Conservation (phyloP, 2,888 invertebrate species). For the Ophion ventricosus region DNA sequence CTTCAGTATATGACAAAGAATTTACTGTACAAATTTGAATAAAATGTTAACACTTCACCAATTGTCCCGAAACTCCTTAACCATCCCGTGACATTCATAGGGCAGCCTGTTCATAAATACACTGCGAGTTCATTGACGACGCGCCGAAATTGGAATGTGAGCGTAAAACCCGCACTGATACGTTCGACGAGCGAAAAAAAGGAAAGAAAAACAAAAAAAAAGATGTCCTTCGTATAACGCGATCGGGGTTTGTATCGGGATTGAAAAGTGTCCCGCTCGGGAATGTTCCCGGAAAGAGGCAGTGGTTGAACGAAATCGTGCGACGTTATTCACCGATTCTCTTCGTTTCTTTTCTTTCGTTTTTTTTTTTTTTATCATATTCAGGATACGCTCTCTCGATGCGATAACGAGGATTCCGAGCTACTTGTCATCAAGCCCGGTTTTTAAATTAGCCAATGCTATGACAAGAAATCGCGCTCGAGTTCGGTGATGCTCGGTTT, state of each 20-base stretch:
- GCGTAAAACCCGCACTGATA: not conserved
- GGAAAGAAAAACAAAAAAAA: constrained; percentile 15
- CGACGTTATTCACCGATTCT: constrained; percentile 14
- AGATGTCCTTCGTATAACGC: constrained; percentile 34
- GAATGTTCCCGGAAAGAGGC: constrained; percentile 71
- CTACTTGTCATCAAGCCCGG: not conserved
- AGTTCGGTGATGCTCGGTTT: constrained; percentile 84
- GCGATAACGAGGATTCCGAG: not conserved
- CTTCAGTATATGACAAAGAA: too few relatives aligned
- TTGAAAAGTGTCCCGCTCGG: constrained; percentile 25
- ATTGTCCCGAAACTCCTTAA: too few relatives aligned
- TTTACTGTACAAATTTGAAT: too few relatives aligned
- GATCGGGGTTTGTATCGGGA: constrained; percentile 51
- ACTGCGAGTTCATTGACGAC: constrained; percentile 1
- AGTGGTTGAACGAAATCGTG: constrained; percentile 73
- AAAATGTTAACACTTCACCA: too few relatives aligned
- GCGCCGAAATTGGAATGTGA: constrained; percentile 58
- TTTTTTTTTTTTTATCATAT: not conserved
- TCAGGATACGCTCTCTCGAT: constrained; percentile 24
- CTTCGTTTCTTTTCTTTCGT: not conserved
- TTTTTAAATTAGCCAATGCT: constrained; percentile 83
- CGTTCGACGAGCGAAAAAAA: not conserved
- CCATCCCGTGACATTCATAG: too few relatives aligned
- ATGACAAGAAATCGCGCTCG: constrained; percentile 85
- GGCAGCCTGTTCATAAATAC: not conserved